Conservation (phyloP, 2,888 invertebrate genomes). For the Andrena bicolor region DNA sequence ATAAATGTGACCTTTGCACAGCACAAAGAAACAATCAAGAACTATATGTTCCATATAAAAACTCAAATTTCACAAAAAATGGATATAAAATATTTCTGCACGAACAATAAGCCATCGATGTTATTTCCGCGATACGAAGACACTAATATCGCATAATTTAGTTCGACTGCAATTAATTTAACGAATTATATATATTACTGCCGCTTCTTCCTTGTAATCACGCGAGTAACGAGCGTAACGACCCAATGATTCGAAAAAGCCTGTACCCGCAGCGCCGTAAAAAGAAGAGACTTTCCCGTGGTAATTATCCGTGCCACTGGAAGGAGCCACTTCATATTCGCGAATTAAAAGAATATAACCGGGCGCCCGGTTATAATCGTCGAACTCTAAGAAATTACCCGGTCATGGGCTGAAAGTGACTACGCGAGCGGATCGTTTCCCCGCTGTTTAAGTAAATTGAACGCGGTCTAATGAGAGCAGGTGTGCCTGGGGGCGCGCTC, state of each 20-base stretch:
- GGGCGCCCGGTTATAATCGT: constrained; percentile 46
- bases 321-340: constrained; percentile 15
- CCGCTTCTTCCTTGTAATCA: neutral
- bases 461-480: constrained; percentile 59
- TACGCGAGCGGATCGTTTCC: constrained; percentile 50
- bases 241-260: constrained; percentile 6
- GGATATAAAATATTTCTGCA: too few species aligned
- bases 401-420: constrained; percentile 54
- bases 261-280: neutral
- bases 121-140: too few species aligned
- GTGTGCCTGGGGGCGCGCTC: constrained; percentile 48
- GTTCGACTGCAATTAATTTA: too few species aligned
- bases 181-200: neutral
- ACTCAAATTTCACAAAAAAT: too few species aligned
- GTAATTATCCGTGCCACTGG: constrained; percentile 23
- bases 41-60: too few species aligned
- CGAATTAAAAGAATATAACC: constrained; percentile 41
- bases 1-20: too few species aligned
- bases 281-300: neutral
- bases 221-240: neutral
- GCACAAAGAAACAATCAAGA: too few species aligned
- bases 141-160: too few species aligned
- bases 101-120: too few species aligned
- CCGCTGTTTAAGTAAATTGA: constrained; percentile 59
- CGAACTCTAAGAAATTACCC: constrained; percentile 60